These are phyloP conservation scores for Chelon labrosus DNA, from an alignment of 2,797 vertebrate genomes.

Conservation along the genomic window DNA sequence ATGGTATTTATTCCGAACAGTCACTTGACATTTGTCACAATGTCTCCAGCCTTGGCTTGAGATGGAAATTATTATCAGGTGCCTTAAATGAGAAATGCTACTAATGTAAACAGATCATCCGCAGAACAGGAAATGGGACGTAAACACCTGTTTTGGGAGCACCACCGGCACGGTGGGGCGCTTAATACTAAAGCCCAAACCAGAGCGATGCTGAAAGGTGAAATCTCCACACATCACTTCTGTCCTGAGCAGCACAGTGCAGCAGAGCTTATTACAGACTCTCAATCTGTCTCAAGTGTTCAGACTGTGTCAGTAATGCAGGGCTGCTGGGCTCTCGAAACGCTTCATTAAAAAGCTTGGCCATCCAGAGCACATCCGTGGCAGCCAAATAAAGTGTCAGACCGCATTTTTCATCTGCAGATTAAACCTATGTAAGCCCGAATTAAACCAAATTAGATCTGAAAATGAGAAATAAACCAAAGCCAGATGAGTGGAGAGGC, in stretches of 20 bases:
- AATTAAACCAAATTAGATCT: conserved; percentile 85
- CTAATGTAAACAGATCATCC: conserved; percentile 73
- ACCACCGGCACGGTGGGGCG: conserved; percentile 43
- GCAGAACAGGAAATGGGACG: conserved; percentile 50
- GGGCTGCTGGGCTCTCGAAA: conserved; percentile 69
- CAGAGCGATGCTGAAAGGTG: conserved; percentile 73
- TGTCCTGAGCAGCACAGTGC: conserved; percentile 68
- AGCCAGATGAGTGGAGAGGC: conserved; percentile 63
- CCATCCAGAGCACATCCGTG: conserved; percentile 71
- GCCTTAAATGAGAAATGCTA: conserved; percentile 75
- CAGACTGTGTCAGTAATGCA: conserved; percentile 71
- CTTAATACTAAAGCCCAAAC: conserved; percentile 58
- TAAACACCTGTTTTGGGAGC: conserved; percentile 77
- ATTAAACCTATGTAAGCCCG: conserved; percentile 80
- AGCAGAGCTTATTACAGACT: conserved; percentile 80
- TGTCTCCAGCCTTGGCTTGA: conserved; percentile 39
- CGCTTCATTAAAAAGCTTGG: conserved; percentile 83
- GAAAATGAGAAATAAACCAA: conserved; percentile 83
- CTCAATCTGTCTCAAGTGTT: conserved; percentile 83
- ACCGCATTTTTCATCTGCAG: conserved; percentile 82
- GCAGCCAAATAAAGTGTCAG: conserved; percentile 86
- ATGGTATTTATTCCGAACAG: conserved; percentile 69
- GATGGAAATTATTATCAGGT: conserved; percentile 70
- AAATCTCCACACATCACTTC: conserved; percentile 73
- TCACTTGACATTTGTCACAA: conserved; percentile 72